A percentile compares a stretch with the other conserved stretches of the same genome.
phyloP scores from a whole-genome alignment of 2,888 invertebrate species.

The Agrotis ipsilon region DNA sequence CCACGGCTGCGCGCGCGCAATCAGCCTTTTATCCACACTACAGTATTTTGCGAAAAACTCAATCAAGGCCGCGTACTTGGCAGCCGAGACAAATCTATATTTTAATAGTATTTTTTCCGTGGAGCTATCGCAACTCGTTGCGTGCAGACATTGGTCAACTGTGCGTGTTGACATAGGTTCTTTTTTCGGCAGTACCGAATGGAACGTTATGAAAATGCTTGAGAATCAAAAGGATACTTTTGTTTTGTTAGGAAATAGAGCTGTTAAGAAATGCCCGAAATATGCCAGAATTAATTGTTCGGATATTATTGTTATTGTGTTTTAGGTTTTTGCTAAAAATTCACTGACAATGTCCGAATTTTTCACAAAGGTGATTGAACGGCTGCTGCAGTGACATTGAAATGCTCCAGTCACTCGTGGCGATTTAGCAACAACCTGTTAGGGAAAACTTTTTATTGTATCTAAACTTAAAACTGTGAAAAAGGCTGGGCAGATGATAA shows the following conservation, averaged over 20 bases:
- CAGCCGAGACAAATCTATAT: conserved; percentile 87
- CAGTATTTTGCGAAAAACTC: conserved; percentile 81
- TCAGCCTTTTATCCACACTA: conserved; percentile 72
- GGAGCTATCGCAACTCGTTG: conserved; percentile 76
- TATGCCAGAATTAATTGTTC: conserved; percentile 17
- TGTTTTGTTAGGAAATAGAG: conserved; percentile 14
- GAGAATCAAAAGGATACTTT: conserved; percentile 25
- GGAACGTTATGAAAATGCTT: conserved; percentile 52
- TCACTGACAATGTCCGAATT: conserved; percentile 32
- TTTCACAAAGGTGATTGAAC: conserved; percentile 49
- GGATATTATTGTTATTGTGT: conserved; percentile 5
- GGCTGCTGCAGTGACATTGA: conserved; percentile 45
- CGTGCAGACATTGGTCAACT: conserved; percentile 79
- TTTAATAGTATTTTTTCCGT: conserved; percentile 79
- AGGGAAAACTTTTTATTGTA: conserved; percentile 26
- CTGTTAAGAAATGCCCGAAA: conserved; percentile 25
- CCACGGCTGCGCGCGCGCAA: conserved; percentile 82
- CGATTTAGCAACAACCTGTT: conserved; percentile 38
- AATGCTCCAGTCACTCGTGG: conserved; percentile 48
- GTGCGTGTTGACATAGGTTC: conserved; percentile 77
- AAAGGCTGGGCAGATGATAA: background rate
- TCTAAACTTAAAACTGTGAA: conserved; percentile 13
- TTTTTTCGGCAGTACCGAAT: conserved; percentile 50
- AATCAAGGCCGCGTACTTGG: conserved; percentile 83
- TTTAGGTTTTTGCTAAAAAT: conserved; percentile 6